These are phyloP conservation scores for Calephelis perditalis DNA, from an alignment of 2,888 invertebrate genomes.

Conservation along the genomic window DNA sequence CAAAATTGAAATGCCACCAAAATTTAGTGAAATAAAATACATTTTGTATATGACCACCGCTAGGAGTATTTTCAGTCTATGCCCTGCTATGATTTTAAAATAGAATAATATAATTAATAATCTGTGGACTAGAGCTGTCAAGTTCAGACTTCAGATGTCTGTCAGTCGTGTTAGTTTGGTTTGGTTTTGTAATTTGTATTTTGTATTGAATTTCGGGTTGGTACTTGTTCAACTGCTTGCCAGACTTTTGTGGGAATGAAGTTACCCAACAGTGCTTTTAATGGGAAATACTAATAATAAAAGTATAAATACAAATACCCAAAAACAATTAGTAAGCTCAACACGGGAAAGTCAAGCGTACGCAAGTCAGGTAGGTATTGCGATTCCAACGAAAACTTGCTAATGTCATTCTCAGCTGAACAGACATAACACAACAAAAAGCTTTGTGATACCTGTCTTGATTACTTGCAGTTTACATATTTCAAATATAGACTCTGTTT, in stretches of 20 bases:
- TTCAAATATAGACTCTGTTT: constrained; percentile 31
- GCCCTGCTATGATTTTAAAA: too few species aligned
- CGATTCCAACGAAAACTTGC: constrained; percentile 65
- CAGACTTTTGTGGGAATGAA: background rate
- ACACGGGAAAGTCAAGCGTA: constrained; percentile 61
- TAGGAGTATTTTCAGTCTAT: too few species aligned
- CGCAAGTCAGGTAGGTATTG: constrained; percentile 64
- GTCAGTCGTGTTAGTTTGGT: constrained; percentile 7
- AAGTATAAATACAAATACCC: constrained; percentile 46
- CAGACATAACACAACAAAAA: constrained; percentile 61
- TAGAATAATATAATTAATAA: too few species aligned
- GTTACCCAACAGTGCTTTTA: constrained; percentile 41
- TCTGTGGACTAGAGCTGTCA: too few species aligned
- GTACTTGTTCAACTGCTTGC: background rate
- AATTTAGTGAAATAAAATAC: too few species aligned
- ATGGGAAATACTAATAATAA: constrained; percentile 72
- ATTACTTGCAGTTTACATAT: constrained; percentile 30
- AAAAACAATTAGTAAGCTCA: constrained; percentile 49
- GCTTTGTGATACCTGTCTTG: constrained; percentile 42
- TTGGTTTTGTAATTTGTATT: constrained; percentile 14
- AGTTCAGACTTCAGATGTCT: background rate
- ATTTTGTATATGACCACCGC: too few species aligned
- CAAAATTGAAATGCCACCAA: too few species aligned
- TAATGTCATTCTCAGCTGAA: constrained; percentile 76
- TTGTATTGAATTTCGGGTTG: constrained; percentile 10